Evolutionary conservation across 2,113 vertebrate species (phyloP), one percentile per base, ranked within the genome.

Genomic region (Xiphophorus hellerii): DNA sequence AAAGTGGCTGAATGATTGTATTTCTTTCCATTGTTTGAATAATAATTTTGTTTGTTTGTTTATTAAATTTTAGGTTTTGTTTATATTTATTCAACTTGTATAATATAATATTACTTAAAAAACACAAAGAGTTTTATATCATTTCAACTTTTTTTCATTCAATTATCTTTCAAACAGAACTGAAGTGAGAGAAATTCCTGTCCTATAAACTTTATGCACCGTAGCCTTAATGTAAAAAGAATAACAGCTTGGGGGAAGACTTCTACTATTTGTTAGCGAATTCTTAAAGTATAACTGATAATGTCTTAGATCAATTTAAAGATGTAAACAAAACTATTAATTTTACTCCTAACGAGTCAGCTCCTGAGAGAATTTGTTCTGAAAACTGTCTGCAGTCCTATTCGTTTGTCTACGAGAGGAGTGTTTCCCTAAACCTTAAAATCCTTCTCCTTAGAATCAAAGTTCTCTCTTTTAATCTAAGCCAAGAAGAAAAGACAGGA

Each of bases 401-500:
- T 84, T 76, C 74, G 15, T 66, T 77, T 48, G 29, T 44, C 15
- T 15, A 58, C 6, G 2, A 66, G 60, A 73, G 7, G 69, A 62
- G 14, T 9, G 65, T n/a, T 17, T 76, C 29, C 35, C 67, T 48
- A 4, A 77, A 61, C 22, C 73, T 44, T 28, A 69, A 76, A 51
- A 69, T 13, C 12, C 9, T 62, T 0, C 4, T 3, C 58, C 25
- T 63, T 27, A 35, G 22, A 48, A 63, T n/a, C 13, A 17, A 1
- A 33, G 74, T 20, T 31, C 51, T 37, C 61, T 48, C 72, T 37
- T 62, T 75, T 82, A 30, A 71, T 68, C 73, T 69, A 48, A 69
- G 27, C 73, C 66, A 37, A 69, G 74, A 25, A 78, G 63, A 73
- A 76, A 71, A 75, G 66, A 84, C 44, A 75, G 62, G 74, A 88